These are phyloP conservation scores for Acanthoscelides obtectus DNA, from an alignment of 2,888 invertebrate species.

Conservation along the genomic window DNA sequence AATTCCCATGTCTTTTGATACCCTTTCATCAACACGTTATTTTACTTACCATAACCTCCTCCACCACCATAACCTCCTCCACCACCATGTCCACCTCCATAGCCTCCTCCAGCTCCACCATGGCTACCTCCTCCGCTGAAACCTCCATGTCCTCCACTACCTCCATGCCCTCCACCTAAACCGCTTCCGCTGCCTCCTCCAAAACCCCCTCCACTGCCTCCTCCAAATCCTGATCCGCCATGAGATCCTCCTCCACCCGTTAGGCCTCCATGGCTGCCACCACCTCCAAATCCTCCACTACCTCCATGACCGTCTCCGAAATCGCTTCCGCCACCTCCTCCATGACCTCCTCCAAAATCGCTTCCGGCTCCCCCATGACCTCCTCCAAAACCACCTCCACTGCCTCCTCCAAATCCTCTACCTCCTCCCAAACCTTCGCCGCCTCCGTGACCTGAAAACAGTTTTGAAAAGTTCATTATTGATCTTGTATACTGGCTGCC, in stretches of 20 bases:
- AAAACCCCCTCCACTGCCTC: background rate
- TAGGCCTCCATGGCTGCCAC: conserved; percentile 1
- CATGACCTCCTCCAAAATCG: background rate
- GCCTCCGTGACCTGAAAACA: conserved; percentile 1
- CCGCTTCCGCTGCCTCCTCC: too few species aligned
- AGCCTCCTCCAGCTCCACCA: too few species aligned
- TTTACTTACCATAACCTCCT: too few species aligned
- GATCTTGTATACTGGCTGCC: background rate
- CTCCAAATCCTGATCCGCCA: background rate
- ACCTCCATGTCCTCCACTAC: too few species aligned
- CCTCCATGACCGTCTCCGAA: conserved; percentile 5
- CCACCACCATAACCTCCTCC: too few species aligned
- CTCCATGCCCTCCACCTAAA: too few species aligned
- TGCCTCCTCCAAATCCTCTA: conserved; percentile 5
- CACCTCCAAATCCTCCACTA: conserved; percentile 2
- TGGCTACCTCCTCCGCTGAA: too few species aligned
- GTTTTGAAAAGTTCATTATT: too few species aligned
- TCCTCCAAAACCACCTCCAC: conserved; percentile 3
- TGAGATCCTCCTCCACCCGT: background rate
- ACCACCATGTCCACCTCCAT: too few species aligned
- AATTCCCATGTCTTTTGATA: too few species aligned
- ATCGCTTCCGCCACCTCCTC: background rate
- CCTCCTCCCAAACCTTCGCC: conserved; percentile 6
- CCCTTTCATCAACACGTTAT: too few species aligned
- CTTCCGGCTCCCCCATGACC: background rate